These are phyloP conservation scores for Mus caroli DNA, from an alignment of 2,797 vertebrate genomes.

Conservation along the genomic window DNA sequence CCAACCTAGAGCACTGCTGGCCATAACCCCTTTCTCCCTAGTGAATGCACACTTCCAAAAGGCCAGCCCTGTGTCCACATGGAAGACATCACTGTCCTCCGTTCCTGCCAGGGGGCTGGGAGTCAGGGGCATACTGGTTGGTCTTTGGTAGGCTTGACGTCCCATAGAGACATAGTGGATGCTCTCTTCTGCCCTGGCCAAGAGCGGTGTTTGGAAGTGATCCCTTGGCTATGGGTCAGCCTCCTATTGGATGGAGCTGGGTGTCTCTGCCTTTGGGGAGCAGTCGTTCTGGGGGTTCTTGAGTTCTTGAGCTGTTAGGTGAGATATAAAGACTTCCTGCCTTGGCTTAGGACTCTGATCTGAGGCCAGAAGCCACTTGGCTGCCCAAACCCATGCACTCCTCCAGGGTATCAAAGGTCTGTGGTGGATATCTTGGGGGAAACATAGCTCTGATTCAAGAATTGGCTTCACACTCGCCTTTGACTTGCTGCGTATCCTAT, in stretches of 20 bases:
- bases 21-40: background rate
- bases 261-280: background rate
- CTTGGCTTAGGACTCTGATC: background rate
- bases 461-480: background rate
- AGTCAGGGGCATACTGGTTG: background rate
- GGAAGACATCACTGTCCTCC: background rate
- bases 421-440: background rate
- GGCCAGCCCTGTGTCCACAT: background rate
- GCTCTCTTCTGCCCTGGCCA: background rate
- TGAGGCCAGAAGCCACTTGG: background rate
- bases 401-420: background rate
- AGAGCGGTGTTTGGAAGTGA: background rate
- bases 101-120: background rate
- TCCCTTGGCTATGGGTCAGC: background rate
- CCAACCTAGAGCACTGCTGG: background rate
- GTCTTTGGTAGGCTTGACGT: background rate
- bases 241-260: background rate
- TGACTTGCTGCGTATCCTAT: slow-evolving; percentile 42
- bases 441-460: background rate
- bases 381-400: background rate
- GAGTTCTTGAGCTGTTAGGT: background rate
- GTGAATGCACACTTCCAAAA: background rate
- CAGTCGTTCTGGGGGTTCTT: background rate
- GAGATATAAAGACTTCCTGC: background rate
- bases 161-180: background rate